Base-by-base conservation (phyloP, 2,888 invertebrate genomes). In the Falcaria lacertinaria region DNA sequence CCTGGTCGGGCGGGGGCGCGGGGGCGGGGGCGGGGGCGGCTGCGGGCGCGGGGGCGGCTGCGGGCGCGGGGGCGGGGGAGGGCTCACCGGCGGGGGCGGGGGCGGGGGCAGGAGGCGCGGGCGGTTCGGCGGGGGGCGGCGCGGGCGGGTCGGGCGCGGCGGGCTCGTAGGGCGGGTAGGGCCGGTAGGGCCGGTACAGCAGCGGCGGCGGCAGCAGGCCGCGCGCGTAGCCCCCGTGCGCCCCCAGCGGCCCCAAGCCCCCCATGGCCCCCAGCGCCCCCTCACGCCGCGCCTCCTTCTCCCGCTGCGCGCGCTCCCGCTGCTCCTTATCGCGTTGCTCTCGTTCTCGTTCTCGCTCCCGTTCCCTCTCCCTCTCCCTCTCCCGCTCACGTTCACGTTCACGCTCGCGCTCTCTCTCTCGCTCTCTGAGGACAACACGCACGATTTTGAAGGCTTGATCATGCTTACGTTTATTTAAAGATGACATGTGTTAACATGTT, bases 321-420 rank as follows among this genome's bases (percentile, higher is more conserved):
- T 73, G 81, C 52, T 87, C 89, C 64, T 79, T 85, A 72, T 75
- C 90, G 51, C 79, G 82, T 61, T 72, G 91, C 51, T 69, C 85
- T 70, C 72, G 75, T 56, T 82, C 79, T 22, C 78, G 61, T 54
- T 73, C 70, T 1, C 74, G 48, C 34, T 67, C 75, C 57, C 65
- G 49, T 49, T 11, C 44, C 42, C 55, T 51, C 54, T 51, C 52
- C 6, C 64, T 46, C 33, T 80, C 79, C 44, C 77, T 65, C 46
- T 80, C 77, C 47, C 88, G 68, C 45, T 78, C 84, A 43, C 86
- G 56, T 45, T 88, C 87, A 11, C 88, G 66, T 55, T 83, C 88
- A 42, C 88, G 65, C 46, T 80, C 77, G 47, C 88, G 68, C 28
- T 28, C 28, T 11, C 28, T 7, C 11, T 28, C 28, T 28, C 28